phyloP scores from a whole-genome alignment of 1,140 invertebrate species.

The Drosophila kanapiae region DNA sequence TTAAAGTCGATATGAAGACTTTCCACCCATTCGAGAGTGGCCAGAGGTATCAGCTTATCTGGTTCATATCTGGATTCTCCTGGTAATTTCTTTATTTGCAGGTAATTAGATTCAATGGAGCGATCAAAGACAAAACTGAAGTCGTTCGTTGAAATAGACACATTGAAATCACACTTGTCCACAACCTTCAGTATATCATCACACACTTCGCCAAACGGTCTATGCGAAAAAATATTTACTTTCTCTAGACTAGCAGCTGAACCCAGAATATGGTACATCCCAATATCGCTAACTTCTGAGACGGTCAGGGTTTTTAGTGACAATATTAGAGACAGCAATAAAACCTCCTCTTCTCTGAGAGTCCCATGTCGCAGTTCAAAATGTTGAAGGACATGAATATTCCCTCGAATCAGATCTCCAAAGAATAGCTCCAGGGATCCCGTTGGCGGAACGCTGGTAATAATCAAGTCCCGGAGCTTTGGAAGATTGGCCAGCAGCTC shows the following conservation, averaged over 20 bases:
- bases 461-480: neutral
- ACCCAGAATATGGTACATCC: neutral
- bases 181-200: neutral
- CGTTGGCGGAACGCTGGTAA: neutral
- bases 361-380: neutral
- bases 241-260: neutral
- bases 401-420: neutral
- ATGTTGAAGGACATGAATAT: neutral
- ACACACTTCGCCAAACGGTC: neutral
- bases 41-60: neutral
- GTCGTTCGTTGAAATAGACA: neutral
- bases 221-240: neutral
- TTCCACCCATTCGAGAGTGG: neutral
- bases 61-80: too few species aligned
- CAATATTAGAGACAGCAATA: neutral
- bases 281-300: neutral
- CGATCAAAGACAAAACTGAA: neutral
- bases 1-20: neutral
- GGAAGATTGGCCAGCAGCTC: neutral
- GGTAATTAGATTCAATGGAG: neutral
- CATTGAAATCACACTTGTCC: neutral
- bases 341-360: neutral
- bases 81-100: neutral
- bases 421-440: neutral
- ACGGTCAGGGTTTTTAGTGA: conserved; percentile 3